Evolutionary conservation across 2,797 vertebrate genomes (phyloP).

Genomic region (Neosalanx taihuensis): DNA sequence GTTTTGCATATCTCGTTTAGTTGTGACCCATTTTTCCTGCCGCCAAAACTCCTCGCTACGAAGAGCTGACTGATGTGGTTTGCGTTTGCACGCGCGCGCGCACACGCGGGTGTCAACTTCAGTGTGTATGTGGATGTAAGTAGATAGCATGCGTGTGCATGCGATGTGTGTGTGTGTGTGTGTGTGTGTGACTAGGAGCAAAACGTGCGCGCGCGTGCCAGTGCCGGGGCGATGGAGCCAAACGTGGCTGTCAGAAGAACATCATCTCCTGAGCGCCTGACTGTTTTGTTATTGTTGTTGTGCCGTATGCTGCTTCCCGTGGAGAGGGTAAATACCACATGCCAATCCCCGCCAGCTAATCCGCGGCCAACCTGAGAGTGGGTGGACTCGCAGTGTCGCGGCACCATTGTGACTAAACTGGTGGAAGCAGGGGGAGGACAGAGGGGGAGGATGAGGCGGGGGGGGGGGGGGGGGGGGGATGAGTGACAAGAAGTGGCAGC

Average conservation of each 20-base stretch:
- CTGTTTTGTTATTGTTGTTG: neutral
- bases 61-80: neutral
- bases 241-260: neutral
- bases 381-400: neutral
- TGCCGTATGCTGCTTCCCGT: neutral
- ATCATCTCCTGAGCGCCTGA: neutral
- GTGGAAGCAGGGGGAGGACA: neutral
- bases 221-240: neutral
- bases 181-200: neutral
- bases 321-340: constrained; percentile 14
- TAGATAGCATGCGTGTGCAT: too few species aligned
- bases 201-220: neutral
- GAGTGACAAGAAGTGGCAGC: constrained; percentile 2
- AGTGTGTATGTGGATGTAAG: neutral
- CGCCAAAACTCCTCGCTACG: neutral
- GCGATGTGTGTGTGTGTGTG: constrained; percentile 4
- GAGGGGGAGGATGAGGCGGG: neutral
- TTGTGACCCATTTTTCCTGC: constrained; percentile 58
- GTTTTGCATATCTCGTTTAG: constrained; percentile 49
- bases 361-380: constrained; percentile 3
- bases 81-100: neutral
- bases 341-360: neutral
- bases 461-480: neutral
- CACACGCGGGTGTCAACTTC: neutral
- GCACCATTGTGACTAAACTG: neutral